Conservation (phyloP, 2,113 vertebrate genomes). For the Orcinus orca region DNA sequence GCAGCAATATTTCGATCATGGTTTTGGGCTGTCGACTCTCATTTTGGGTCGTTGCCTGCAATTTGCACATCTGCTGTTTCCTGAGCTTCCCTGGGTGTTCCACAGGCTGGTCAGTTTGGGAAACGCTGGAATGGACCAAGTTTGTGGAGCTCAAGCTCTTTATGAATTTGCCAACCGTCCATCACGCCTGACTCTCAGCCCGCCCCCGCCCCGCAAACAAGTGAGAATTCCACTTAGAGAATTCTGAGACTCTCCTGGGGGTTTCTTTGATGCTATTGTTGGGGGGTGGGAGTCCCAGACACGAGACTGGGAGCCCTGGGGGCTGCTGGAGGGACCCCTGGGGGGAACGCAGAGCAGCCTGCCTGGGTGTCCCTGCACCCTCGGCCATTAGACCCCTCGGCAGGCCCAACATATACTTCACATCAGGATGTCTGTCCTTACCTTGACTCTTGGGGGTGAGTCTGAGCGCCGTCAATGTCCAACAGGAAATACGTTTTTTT, state of each 20-base stretch:
- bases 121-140: neutral
- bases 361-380: accelerated
- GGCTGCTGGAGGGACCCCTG: no score
- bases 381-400: accelerated
- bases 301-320: neutral
- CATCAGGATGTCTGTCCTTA: accelerated
- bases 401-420: accelerated
- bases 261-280: neutral
- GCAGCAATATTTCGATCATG: no score
- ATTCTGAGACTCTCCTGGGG: neutral
- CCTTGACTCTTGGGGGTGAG: neutral
- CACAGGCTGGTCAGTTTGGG: neutral
- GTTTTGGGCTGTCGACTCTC: neutral
- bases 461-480: accelerated
- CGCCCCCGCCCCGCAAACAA: no score
- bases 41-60: accelerated
- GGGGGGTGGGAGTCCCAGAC: accelerated
- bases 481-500: accelerated
- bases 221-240: neutral
- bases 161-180: neutral
- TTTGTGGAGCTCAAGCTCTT: neutral
- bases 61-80: neutral
- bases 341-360: accelerated
- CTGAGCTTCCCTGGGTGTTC: neutral
- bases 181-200: accelerated